phyloP scores from a whole-genome alignment of 2,888 invertebrate species.

The Coenonympha glycerion region DNA sequence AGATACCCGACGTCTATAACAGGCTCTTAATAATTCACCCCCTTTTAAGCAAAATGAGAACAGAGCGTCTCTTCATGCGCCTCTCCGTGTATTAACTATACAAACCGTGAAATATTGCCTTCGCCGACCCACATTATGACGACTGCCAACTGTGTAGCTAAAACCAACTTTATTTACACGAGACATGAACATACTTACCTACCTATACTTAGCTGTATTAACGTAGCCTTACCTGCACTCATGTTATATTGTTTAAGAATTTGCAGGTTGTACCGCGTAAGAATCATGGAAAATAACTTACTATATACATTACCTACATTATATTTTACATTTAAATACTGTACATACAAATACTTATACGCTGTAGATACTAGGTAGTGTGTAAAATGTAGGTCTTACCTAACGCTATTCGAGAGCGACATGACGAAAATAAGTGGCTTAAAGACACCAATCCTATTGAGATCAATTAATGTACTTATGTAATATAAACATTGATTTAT shows the following conservation, averaged over 20 bases:
- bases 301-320: no score
- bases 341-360: no score
- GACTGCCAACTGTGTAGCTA: slow-evolving; percentile 30
- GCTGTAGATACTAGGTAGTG: no score
- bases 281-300: neutral
- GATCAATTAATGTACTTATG: no score
- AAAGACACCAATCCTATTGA: no score
- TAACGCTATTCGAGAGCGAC: no score
- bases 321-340: no score
- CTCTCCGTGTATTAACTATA: slow-evolving; percentile 47
- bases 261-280: neutral
- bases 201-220: no score
- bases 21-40: slow-evolving; percentile 51
- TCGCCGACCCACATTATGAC: slow-evolving; percentile 34
- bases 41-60: slow-evolving; percentile 50
- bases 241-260: neutral
- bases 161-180: slow-evolving; percentile 8
- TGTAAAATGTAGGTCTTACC: no score
- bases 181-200: neutral
- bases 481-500: no score
- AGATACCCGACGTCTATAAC: slow-evolving; percentile 34
- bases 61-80: slow-evolving; percentile 41
- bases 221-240: neutral
- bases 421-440: no score
- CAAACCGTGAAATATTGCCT: slow-evolving; percentile 51